Evolutionary conservation across 2,888 invertebrate species (phyloP), one percentile per base, ranked within the genome.

Genomic region (Tipula confusa): DNA sequence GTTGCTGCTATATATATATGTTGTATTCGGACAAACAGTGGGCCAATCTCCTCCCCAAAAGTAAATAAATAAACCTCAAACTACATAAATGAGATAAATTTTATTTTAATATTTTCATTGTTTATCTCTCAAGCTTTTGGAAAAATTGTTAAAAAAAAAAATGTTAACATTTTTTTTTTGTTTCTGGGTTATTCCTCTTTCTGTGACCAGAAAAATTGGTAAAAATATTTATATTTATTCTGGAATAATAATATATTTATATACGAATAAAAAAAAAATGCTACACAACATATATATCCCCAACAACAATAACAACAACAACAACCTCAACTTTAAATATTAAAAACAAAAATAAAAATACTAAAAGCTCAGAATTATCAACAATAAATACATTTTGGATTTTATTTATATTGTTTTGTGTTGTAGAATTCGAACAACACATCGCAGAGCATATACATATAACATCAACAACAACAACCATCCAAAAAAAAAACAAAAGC

Each of bases 81-180:
- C 64, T 64, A 64, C 7, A 31, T 64, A 64, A 64, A 64, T 64
- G 64, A 64, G 64, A 64, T 64, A 64, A 64, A 64, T 64, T 64
- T 64, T 64, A 24, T 64, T 64, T 64, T 64, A 64, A 64, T 64
- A 64, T 64, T 64, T 64, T 64, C 64, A 64, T 64, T 64, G 64
- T 64, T 64, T 64, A 64, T 64, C 64, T 64, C 64, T 64, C 64
- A 64, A 64, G 64, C 64, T 64, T 64, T 64, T 64, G 64, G 64
- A 24, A 64, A 24, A 64, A 64, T 24, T 24, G 64, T 9, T 9
- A 18, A 64, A 64, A 64, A 64, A 64, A 64, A 15, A 43, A 43
- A 43, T 15, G 15, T 43, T 64, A 64, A 18, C 24, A 6, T 9
- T 64, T 24, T 24, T 64, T 64, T 9, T 64, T 2, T n/a, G n/a